Conservation (phyloP, 2,888 invertebrate species). For the Amblyjoppa proteus region DNA sequence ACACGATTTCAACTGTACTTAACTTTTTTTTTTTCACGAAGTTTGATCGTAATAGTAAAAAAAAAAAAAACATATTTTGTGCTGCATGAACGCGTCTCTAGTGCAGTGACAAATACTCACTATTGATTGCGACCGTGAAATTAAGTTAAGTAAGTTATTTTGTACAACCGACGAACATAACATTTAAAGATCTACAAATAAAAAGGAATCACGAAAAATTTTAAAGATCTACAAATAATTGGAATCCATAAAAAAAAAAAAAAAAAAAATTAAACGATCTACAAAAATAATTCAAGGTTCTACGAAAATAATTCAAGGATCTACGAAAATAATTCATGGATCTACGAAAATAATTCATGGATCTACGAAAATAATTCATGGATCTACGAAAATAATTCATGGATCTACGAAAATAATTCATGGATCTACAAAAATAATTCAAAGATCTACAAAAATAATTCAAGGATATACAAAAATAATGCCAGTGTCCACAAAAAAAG, state of each 20-base stretch:
- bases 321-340: too few species aligned
- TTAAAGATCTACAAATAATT: too few species aligned
- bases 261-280: too few species aligned
- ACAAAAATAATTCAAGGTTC: not conserved
- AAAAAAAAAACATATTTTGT: not conserved
- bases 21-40: not conserved
- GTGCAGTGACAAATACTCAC: not conserved
- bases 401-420: not conserved
- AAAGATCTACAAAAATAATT: too few species aligned
- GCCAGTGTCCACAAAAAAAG: too few species aligned
- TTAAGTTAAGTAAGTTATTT: not conserved
- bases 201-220: too few species aligned
- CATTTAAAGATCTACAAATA: too few species aligned
- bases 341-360: too few species aligned
- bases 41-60: not conserved
- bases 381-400: not conserved
- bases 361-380: too few species aligned
- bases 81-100: not conserved
- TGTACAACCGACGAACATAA: not conserved
- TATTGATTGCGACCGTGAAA: not conserved
- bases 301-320: not conserved
- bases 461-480: too few species aligned
- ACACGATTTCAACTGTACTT: not conserved
- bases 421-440: too few species aligned
- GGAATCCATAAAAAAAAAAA: too few species aligned